Percentiles rank a stretch among this genome's conserved stretches.
Conservation (phyloP, 64 coral and sea anemone genomes). For the Cladopsammia gracilis region DNA sequence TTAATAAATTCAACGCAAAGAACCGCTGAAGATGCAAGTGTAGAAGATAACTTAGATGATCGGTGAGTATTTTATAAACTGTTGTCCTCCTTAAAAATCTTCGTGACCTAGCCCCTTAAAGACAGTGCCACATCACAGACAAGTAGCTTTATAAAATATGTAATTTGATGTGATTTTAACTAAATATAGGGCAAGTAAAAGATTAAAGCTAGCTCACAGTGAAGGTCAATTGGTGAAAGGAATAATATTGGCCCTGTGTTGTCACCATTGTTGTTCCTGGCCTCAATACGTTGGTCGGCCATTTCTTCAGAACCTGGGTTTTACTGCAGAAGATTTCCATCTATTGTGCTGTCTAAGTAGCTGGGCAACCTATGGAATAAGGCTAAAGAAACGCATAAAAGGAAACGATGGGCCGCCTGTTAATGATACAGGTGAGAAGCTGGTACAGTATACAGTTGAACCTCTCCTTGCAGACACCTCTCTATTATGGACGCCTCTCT, state of each 20-base stretch:
- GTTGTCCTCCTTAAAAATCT: not conserved
- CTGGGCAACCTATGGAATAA: constrained; percentile 98
- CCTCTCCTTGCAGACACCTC: too few species aligned
- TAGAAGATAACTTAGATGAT: not conserved
- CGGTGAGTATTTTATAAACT: not conserved
- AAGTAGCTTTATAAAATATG: too few species aligned
- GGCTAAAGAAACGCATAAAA: constrained; percentile 2
- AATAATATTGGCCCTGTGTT: constrained; percentile 90
- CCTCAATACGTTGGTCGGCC: constrained; percentile 94
- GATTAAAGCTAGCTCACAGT: constrained; percentile 45
- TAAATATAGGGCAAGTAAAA: constrained; percentile 57
- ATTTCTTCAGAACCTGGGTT: constrained; percentile 79
- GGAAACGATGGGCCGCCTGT: not conserved
- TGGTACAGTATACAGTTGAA: not conserved
- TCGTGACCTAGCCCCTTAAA: too few species aligned
- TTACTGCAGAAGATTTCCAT: constrained; percentile 87
- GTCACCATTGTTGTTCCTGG: constrained; percentile 98
- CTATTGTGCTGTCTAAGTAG: constrained; percentile 90
- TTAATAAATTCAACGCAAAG: not conserved
- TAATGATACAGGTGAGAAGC: not conserved
- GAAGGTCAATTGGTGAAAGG: constrained; percentile 46
- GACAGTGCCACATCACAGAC: too few species aligned
- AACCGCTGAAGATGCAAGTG: not conserved
- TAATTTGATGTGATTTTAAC: not conserved
- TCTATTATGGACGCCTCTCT: too few species aligned